Evolutionary conservation across 2,888 invertebrate genomes (phyloP), one percentile per base, ranked within the genome.

Genomic region (Drosophila trichaetosa): DNA sequence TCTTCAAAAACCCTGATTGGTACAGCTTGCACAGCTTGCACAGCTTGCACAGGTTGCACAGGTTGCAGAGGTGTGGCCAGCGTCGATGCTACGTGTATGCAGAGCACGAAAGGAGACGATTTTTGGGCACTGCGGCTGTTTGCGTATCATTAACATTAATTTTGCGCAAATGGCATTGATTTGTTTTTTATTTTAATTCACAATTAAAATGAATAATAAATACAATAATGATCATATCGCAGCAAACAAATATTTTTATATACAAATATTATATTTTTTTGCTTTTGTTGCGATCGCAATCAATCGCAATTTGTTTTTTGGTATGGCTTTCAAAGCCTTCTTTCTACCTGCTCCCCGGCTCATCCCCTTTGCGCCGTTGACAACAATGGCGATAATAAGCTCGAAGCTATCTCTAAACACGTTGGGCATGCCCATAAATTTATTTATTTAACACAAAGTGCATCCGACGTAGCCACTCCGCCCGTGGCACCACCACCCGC

Each of bases 121-220:
- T 62, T 72, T 68, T 71, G 62, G 18, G 33, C 56, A 24, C 29
- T 21, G 18, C 8, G n/a, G 46, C 31, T 64, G 49, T 58, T 58
- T 51, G 58, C 69, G 75, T 62, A 76, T 82, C 70, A 88, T 86
- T 88, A 85, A 73, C 70, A 87, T 79, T 83, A 66, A 72, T 79
- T 82, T 85, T 53, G 66, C 81, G 8, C 74, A 80, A 77, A 82
- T 80, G 86, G 82, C 71, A 79, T 73, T 82, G 72, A 89, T 89
- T 80, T 80, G 76, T 83, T 89, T 83, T 87, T 87, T 81, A 89
- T 84, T 84, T 83, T 73, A 89, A 89, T 87, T 85, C 49, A 67
- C 66, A 60, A 67, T 70, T 73, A 60, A 78, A 58, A 64, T 58
- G 31, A 73, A 54, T 40, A 72, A 62, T 34, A 59, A 63, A 53